phyloP scores from a whole-genome alignment of 2,797 vertebrate genomes.

The Lutjanus argentimaculatus region DNA sequence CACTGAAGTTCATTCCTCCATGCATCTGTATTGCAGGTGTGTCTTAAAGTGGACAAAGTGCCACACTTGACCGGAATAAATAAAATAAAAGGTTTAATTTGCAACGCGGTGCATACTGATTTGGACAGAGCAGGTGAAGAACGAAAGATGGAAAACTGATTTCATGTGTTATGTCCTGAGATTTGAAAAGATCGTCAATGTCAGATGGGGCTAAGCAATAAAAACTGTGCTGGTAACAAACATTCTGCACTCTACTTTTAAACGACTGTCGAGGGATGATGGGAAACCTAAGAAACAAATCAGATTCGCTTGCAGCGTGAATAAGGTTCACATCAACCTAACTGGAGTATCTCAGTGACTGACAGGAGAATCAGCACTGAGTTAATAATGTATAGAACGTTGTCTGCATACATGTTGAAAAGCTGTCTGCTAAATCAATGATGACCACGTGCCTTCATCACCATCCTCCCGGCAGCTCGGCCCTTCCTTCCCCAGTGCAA shows the following conservation, averaged over 20 bases:
- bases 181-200: neutral
- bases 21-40: neutral
- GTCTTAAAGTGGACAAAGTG: neutral
- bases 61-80: too few species aligned
- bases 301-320: neutral
- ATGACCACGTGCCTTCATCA: slow-evolving; percentile 66
- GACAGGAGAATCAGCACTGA: neutral
- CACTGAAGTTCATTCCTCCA: neutral
- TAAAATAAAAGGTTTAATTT: too few species aligned
- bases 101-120: neutral
- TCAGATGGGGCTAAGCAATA: too few species aligned
- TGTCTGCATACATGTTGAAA: slow-evolving; percentile 40
- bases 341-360: neutral
- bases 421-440: slow-evolving; percentile 57
- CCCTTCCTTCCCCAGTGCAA: slow-evolving; percentile 46
- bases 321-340: neutral
- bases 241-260: neutral
- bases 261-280: neutral
- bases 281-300: neutral
- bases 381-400: neutral
- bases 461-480: slow-evolving; percentile 36
- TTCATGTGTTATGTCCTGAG: too few species aligned
- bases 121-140: neutral
- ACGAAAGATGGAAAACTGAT: too few species aligned
- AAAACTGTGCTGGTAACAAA: neutral